Percentiles rank a stretch among this genome's conserved stretches.
Evolutionary conservation across 2,113 vertebrate genomes (phyloP).

Genomic region (Takifugu flavidus): DNA sequence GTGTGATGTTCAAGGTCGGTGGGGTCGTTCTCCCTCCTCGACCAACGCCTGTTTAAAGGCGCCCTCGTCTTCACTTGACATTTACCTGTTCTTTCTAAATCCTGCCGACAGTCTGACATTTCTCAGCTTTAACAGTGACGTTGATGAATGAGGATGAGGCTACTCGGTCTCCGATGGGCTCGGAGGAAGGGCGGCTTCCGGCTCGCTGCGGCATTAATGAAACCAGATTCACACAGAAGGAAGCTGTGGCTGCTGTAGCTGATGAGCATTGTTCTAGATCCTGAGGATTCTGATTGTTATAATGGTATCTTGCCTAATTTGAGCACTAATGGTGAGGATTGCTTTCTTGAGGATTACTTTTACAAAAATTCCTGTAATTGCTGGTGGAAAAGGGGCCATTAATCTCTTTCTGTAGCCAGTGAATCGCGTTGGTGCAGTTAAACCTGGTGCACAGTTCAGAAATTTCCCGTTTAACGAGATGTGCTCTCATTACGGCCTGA

Average conservation of each 20-base stretch:
- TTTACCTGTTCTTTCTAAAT: too few species aligned
- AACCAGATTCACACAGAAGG: constrained; percentile 24
- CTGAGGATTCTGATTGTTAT: too few species aligned
- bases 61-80: too few species aligned
- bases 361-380: too few species aligned
- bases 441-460: constrained; percentile 2
- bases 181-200: constrained; percentile 11
- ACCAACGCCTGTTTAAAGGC: background rate
- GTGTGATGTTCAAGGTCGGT: constrained; percentile 25
- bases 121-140: background rate
- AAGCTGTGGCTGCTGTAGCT: too few species aligned
- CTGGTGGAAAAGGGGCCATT: too few species aligned
- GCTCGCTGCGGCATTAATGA: constrained; percentile 14
- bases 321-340: too few species aligned
- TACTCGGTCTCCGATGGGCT: constrained; percentile 1
- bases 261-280: too few species aligned
- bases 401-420: too few species aligned
- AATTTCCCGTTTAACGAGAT: background rate
- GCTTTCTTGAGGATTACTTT: too few species aligned
- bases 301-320: too few species aligned
- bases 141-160: constrained; percentile 8
- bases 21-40: constrained; percentile 11
- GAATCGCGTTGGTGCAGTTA: background rate
- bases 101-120: background rate
- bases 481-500: constrained; percentile 1